phyloP scores from a whole-genome alignment of 2,888 invertebrate species.

The Mesoligia furuncula region DNA sequence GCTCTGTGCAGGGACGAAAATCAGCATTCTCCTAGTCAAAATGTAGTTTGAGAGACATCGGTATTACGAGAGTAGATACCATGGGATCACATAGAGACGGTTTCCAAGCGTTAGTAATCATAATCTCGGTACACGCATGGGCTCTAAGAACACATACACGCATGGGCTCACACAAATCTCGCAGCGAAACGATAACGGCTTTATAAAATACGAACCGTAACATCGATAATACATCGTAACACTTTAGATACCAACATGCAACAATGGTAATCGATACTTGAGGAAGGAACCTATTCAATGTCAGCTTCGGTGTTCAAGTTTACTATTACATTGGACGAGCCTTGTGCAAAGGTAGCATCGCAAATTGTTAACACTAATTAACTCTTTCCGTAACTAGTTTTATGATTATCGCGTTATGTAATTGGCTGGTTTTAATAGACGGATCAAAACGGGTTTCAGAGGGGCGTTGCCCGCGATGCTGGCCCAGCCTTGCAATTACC shows the following conservation, averaged over 20 bases:
- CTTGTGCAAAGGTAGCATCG: conserved; percentile 48
- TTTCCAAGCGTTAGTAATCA: conserved; percentile 1
- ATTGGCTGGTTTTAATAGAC: conserved; percentile 50
- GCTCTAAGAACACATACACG: conserved; percentile 14
- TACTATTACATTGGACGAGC: conserved; percentile 56
- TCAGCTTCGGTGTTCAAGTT: conserved; percentile 64
- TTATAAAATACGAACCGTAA: conserved; percentile 50
- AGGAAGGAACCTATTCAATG: conserved; percentile 73
- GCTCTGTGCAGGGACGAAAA: neutral
- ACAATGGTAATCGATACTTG: conserved; percentile 79
- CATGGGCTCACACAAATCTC: conserved; percentile 41
- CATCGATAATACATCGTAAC: conserved; percentile 51
- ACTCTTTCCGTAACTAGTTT: conserved; percentile 62
- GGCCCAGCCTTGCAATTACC: conserved; percentile 41
- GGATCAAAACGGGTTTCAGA: conserved; percentile 39
- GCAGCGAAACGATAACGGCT: conserved; percentile 46
- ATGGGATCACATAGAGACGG: neutral
- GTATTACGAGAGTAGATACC: neutral
- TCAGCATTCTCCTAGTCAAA: neutral
- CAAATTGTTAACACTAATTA: conserved; percentile 60
- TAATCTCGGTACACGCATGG: conserved; percentile 13
- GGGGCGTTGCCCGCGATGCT: conserved; percentile 60
- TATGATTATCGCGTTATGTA: conserved; percentile 55
- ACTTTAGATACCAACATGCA: conserved; percentile 58
- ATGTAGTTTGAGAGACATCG: neutral